Base-by-base conservation (phyloP, 2,888 invertebrate genomes). In the Lasioglossum zephyrum region DNA sequence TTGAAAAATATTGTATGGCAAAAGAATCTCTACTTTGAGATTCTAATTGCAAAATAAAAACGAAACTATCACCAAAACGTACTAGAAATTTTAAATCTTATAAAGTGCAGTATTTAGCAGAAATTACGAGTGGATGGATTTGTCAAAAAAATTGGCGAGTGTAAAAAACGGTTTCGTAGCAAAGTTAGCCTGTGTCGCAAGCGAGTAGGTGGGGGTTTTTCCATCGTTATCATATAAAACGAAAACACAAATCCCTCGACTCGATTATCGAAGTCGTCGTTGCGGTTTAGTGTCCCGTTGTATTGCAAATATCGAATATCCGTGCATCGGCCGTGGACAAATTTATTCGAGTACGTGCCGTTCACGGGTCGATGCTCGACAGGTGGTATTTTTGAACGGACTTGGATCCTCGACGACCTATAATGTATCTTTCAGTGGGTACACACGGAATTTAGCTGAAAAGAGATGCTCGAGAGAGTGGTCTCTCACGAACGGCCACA, bases 381-480 rank as follows among this genome's bases (percentile, higher is more conserved):
- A 84, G 84, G 77, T 84, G 84, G 82, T 60, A 73, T 84, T 84
- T 77, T 84, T 82, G 31, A 81, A n/a, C 76, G 66, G 41, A 31
- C n/a, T 22, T 26, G 39, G 53, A 44, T 49, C 41, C 73, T 13
- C 57, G 57, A 36, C 16, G 36, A 77, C 77, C 72, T 73, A 49
- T 49, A 73, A 63, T 47, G 66, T 22, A 47, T 77, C 31, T 66
- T 36, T 39, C 31, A 18, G 22, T n/a, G 13, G 31, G 66, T 73
- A 49, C 66, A 36, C 39, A 44, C 44, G 16, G 66, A 49, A 36
- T 81, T 76, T 72, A 44, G 66, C 22, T 76, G 31, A 60, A 73
- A 53, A 1, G 60, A 70, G 49, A 76, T 39, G 22, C 16, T 0
- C 22, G 16, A 60, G 39, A 70, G 36, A 18, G 73, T 13, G 36